Percentiles rank a stretch among this genome's conserved stretches.
Evolutionary conservation across 2,113 vertebrate species (phyloP).

Genomic region (Collichthys lucidus): DNA sequence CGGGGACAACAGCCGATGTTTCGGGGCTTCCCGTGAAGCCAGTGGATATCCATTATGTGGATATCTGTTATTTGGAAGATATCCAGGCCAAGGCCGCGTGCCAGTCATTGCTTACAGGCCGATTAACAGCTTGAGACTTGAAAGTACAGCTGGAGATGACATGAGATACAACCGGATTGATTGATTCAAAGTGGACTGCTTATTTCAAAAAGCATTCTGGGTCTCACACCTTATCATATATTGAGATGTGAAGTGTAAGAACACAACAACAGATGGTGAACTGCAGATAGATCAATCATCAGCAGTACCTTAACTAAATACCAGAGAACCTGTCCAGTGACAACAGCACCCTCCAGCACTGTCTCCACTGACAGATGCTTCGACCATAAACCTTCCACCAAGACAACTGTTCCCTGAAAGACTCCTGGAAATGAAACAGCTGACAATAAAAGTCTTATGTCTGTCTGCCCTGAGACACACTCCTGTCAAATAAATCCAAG

Average conservation of each 20-base stretch:
- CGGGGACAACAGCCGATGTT: no score
- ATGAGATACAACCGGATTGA: no score
- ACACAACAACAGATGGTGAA: slow-evolving; percentile 4
- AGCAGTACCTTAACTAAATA: slow-evolving; percentile 5
- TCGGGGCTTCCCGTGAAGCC: no score
- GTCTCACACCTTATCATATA: background rate
- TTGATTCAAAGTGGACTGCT: background rate
- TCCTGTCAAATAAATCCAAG: slow-evolving; percentile 75
- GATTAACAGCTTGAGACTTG: no score
- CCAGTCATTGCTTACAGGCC: no score
- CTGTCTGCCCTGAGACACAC: slow-evolving; percentile 57
- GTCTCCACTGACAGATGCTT: slow-evolving; percentile 52
- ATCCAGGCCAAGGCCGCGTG: no score
- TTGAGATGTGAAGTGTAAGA: background rate
- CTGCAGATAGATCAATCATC: slow-evolving; percentile 16
- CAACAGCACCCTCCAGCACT: background rate
- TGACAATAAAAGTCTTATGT: slow-evolving; percentile 69
- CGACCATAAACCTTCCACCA: slow-evolving; percentile 49
- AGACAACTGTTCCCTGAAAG: slow-evolving; percentile 64
- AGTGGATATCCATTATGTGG: no score
- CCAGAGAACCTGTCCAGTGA: slow-evolving; percentile 30
- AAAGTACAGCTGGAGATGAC: no score
- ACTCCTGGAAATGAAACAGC: slow-evolving; percentile 71
- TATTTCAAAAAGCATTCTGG: background rate
- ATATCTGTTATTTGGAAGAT: no score